These are phyloP conservation scores for Psammodynastes pulverulentus DNA, from an alignment of 2,113 vertebrate genomes.

Conservation along the genomic window DNA sequence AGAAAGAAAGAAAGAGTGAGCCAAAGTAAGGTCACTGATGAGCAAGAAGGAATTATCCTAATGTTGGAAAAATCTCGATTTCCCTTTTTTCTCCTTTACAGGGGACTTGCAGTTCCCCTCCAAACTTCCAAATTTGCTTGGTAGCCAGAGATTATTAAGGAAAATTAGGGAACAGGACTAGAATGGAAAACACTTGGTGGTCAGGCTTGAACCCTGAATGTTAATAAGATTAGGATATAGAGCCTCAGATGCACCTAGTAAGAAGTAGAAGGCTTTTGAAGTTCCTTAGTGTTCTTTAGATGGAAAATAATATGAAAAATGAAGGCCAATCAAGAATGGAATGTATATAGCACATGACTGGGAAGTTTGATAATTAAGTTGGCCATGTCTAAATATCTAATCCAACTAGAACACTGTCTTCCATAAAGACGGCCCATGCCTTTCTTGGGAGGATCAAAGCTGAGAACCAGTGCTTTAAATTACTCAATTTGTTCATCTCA, in stretches of 20 bases:
- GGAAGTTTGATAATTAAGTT: neutral
- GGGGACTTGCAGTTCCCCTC: neutral
- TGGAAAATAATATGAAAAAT: neutral
- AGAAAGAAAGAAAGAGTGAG: too few relatives aligned
- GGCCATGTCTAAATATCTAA: neutral
- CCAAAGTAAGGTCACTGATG: neutral
- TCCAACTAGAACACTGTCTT: neutral
- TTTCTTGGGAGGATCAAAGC: neutral
- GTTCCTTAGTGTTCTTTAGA: neutral
- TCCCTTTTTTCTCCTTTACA: neutral
- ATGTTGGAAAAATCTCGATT: neutral
- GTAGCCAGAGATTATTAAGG: neutral
- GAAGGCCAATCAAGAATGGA: neutral
- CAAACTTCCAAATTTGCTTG: neutral
- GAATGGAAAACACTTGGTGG: neutral
- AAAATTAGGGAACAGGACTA: too few relatives aligned
- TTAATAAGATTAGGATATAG: neutral
- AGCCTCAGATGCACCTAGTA: neutral
- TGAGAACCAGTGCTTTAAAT: slow-evolving; percentile 1
- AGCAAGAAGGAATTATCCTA: neutral
- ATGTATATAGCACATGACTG: neutral
- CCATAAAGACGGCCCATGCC: neutral
- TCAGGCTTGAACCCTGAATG: neutral
- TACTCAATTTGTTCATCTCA: neutral
- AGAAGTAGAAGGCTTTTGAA: neutral